Base-by-base conservation (phyloP, 2,797 vertebrate species). In the Neosilurus hyrtlii region DNA sequence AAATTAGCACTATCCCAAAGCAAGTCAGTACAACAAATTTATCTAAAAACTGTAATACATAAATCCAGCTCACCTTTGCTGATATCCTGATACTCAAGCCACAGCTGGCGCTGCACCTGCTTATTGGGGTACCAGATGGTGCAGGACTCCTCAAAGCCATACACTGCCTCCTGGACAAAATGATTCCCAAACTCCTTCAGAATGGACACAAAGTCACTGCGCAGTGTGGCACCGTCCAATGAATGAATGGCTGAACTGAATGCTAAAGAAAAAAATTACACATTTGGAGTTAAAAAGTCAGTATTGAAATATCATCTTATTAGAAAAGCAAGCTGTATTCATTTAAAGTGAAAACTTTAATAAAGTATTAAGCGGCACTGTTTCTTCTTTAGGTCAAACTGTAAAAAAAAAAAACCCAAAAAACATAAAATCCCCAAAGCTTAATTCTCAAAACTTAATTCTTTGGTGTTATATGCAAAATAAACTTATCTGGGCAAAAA, bases 121-220 rank as follows among this genome's bases (percentile, higher is more conserved):
- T 96, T 97, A 90, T 98, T 99, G 89, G 98, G 97, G 90, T 99
- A 99, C 97, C 97, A 99, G 92, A 99, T 98, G 89, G 96, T 96
- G 79, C 98, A 99, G 88, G 96, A 96, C 91, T 99, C 97, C 92
- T 99, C 96, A 37, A 98, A 99, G 86, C 98, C 97, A 0, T 99
- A 99, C 79, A 99, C 90, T 0, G 98, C 97, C 90, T 99, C 98
- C 87, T 99, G 97, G 80, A 99, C 96, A 30, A 96, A 99, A 89
- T 99, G 97, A 90, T 97, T 98, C 75, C 98, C 98, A 88, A 99
- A 99, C 89, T 99, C 97, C 84, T 95, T 95, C 85, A 99, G 92
- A 88, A 99, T 94, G 0, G 97, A 95, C 84, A 96, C 94, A 0
- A 97, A 99, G 91, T 99, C 98, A 79, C 90, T 93, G 0, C 98